Conservation (phyloP, 2,113 vertebrate species). For the Nothoprocta pentlandii region DNA sequence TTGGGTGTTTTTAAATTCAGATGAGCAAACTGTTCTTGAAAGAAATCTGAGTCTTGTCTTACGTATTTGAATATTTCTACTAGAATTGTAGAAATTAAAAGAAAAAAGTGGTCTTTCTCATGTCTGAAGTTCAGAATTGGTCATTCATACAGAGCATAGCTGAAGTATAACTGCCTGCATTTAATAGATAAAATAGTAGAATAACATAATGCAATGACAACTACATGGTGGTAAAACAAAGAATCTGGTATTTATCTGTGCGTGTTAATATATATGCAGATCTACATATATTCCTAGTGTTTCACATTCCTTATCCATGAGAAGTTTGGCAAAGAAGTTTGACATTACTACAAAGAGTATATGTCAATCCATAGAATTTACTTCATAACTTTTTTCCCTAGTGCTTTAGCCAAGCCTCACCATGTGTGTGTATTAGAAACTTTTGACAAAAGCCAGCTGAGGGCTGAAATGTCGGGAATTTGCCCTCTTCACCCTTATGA, state of each 20-base stretch:
- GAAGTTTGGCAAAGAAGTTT: conserved; percentile 3
- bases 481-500: conserved; percentile 60
- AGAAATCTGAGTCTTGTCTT: not conserved
- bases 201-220: not conserved
- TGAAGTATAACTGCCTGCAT: not conserved
- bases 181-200: not conserved
- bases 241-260: not conserved
- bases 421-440: conserved; percentile 32
- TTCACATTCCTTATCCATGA: conserved; percentile 49
- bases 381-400: not conserved
- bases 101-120: not conserved
- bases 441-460: conserved; percentile 68
- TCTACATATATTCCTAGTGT: not conserved
- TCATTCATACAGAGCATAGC: not conserved
- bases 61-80: not conserved
- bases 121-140: not conserved
- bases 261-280: not conserved
- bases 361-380: conserved; percentile 41
- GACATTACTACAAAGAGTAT: not conserved
- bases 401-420: conserved; percentile 36
- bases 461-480: conserved; percentile 64
- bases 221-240: not conserved
- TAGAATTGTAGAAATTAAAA: not conserved
- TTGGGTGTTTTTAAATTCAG: not conserved
- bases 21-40: not conserved